Evolutionary conservation across 2,888 invertebrate genomes (phyloP).

Genomic region (Andrena bicolor): DNA sequence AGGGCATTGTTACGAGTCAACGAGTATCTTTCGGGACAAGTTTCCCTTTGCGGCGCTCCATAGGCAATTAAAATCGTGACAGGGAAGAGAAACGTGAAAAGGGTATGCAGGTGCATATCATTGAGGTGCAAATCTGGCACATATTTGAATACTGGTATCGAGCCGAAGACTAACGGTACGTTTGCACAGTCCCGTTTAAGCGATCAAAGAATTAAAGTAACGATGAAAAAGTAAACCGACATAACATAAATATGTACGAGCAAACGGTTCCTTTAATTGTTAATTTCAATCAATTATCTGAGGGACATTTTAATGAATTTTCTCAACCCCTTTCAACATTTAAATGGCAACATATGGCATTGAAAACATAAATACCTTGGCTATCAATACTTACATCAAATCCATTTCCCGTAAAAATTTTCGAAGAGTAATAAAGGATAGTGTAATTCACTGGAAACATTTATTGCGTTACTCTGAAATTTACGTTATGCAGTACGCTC

Average conservation of each 20-base stretch:
- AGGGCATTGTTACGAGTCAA: not conserved
- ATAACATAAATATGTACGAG: not conserved
- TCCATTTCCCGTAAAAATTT: too few relatives aligned
- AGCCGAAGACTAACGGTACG: constrained; percentile 33
- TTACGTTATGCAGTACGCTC: too few relatives aligned
- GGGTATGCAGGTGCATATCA: constrained; percentile 38
- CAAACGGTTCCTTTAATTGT: not conserved
- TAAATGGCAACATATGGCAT: too few relatives aligned
- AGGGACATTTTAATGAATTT: too few relatives aligned
- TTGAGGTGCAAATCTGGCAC: constrained; percentile 35
- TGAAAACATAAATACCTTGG: too few relatives aligned
- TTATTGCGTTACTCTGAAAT: too few relatives aligned
- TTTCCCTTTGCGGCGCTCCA: constrained; percentile 1
- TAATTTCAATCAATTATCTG: too few relatives aligned
- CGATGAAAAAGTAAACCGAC: not conserved
- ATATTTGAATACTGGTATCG: constrained; percentile 50
- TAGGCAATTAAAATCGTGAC: constrained; percentile 35
- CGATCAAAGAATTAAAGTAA: not conserved
- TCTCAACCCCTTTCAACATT: too few relatives aligned
- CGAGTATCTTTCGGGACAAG: not conserved
- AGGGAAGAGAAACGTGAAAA: constrained; percentile 9
- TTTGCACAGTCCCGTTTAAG: constrained; percentile 2
- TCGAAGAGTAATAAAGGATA: too few relatives aligned
- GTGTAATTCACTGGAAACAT: too few relatives aligned
- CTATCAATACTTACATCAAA: too few relatives aligned